Evolutionary conservation across 2,888 invertebrate species (phyloP).

Genomic region (Margaritifera margaritifera): DNA sequence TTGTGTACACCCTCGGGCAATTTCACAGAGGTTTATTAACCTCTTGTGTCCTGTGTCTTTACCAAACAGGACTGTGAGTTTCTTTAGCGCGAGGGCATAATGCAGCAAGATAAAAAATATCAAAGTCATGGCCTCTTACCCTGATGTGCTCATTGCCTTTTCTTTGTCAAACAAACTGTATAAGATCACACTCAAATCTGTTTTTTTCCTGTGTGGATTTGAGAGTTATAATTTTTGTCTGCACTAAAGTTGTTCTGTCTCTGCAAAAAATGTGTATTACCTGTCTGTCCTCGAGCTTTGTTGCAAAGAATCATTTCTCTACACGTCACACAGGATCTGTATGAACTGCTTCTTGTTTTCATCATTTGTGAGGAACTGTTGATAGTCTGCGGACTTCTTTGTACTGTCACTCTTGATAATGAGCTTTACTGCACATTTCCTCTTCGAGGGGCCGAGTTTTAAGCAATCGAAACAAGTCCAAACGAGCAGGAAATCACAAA

Average conservation of each 20-base stretch:
- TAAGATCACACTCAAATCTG: conserved; percentile 19
- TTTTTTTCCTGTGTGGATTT: conserved; percentile 23
- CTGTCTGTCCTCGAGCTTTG: conserved; percentile 13
- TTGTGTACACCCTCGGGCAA: conserved; percentile 9
- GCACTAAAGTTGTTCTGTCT: conserved; percentile 8
- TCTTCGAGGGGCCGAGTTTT: too few species aligned
- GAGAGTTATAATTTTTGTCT: conserved; percentile 8
- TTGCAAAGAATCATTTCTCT: conserved; percentile 19
- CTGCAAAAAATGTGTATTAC: conserved; percentile 13
- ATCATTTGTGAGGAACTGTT: too few species aligned
- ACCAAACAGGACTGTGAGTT: conserved; percentile 17
- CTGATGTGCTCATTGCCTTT: conserved; percentile 13
- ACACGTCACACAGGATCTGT: too few species aligned
- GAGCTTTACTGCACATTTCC: too few species aligned
- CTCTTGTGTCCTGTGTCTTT: conserved; percentile 20
- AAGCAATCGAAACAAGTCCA: too few species aligned
- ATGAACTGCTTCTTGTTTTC: too few species aligned
- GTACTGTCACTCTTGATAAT: too few species aligned
- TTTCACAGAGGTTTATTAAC: conserved; percentile 17
- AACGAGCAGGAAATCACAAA: too few species aligned
- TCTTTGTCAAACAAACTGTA: conserved; percentile 19
- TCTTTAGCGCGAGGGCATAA: conserved; percentile 8
- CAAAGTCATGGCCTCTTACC: conserved; percentile 23
- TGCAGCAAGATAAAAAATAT: conserved; percentile 25
- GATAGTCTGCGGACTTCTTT: too few species aligned